A percentile compares a stretch with the other conserved stretches of the same genome.
Conservation (phyloP, 2,888 invertebrate genomes). For the Malthinus flaveolus region DNA sequence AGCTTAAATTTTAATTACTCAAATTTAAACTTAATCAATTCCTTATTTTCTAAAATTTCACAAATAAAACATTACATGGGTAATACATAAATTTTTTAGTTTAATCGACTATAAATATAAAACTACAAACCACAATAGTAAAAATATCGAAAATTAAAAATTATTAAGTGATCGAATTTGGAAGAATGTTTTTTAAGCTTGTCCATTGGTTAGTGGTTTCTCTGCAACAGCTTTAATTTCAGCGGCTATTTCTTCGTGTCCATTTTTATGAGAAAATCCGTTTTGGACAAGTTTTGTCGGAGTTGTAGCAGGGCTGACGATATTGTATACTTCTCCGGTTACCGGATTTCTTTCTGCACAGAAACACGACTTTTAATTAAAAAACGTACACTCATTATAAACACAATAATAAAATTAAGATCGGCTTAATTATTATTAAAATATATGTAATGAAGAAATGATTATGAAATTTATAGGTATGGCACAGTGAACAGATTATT, state of each 20-base stretch:
- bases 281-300: constrained; percentile 47
- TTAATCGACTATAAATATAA: neutral
- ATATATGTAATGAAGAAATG: neutral
- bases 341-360: constrained; percentile 51
- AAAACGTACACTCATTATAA: too few relatives aligned
- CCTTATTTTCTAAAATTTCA: too few relatives aligned
- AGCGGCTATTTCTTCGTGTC: constrained; percentile 32
- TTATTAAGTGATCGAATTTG: constrained; percentile 10
- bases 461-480: too few relatives aligned
- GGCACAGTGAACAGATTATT: too few relatives aligned
- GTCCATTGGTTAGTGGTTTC: constrained; percentile 39
- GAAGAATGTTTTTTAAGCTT: constrained; percentile 33
- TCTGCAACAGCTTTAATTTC: constrained; percentile 32
- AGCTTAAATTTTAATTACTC: too few relatives aligned
- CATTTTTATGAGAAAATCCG: constrained; percentile 42
- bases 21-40: too few relatives aligned
- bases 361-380: constrained; percentile 3
- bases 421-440: neutral
- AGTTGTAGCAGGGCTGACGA: constrained; percentile 46
- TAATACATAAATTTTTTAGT: too few relatives aligned
- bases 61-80: too few relatives aligned
- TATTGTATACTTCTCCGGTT: constrained; percentile 52
- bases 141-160: constrained; percentile 3
- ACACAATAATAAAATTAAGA: neutral
- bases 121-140: constrained; percentile 4